phyloP scores from a whole-genome alignment of 2,797 vertebrate species.

The Pangasius sanitwongsei region DNA sequence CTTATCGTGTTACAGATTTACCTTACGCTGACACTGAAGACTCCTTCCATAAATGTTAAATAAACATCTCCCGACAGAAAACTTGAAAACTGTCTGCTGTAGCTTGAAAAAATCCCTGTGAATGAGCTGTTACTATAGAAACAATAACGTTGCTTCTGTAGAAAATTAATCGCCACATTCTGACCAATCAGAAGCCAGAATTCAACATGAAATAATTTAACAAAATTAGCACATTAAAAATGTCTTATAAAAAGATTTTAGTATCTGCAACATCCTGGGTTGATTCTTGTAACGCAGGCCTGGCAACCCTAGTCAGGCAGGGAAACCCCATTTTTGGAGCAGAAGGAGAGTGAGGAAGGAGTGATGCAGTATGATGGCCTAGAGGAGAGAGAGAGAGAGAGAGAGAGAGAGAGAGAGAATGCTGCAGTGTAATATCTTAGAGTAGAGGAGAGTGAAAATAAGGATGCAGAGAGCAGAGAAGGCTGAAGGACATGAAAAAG shows the following conservation, averaged over 20 bases:
- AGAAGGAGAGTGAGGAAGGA: slow-evolving; percentile 25
- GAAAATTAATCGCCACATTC: background rate
- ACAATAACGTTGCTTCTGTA: background rate
- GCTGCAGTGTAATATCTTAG: slow-evolving; percentile 20
- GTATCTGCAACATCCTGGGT: background rate
- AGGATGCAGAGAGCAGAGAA: background rate
- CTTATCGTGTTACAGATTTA: background rate
- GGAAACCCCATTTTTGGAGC: slow-evolving; percentile 45
- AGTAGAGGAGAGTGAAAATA: slow-evolving; percentile 1
- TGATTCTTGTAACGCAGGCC: background rate
- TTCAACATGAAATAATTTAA: background rate
- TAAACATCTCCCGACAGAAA: background rate
- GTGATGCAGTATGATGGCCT: slow-evolving; percentile 36
- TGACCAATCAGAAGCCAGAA: background rate
- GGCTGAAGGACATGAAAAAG: background rate
- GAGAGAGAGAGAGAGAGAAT: slow-evolving; percentile 32
- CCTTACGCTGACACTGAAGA: background rate
- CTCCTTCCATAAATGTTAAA: background rate
- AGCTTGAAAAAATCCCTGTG: too few relatives aligned
- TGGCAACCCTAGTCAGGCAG: slow-evolving; percentile 21
- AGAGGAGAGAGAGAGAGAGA: slow-evolving; percentile 30
- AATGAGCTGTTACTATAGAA: background rate
- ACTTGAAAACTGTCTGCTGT: background rate
- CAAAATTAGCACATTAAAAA: background rate
- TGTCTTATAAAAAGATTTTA: background rate